Conservation (phyloP, 2,888 invertebrate genomes). For the Phragmatobia fuliginosa region DNA sequence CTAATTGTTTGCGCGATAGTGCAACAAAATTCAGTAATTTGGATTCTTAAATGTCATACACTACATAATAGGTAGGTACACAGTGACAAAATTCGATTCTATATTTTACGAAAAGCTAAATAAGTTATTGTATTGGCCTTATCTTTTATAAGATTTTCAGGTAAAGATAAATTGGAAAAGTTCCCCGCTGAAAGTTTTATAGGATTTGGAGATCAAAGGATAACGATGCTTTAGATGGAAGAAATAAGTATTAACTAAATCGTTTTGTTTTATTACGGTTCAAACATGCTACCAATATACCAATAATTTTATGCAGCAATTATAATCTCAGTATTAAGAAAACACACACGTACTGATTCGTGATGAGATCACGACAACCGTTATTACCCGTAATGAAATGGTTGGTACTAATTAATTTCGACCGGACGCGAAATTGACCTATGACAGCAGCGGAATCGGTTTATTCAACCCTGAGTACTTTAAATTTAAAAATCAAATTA, state of each 20-base stretch:
- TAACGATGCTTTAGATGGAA: neutral
- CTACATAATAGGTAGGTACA: no score
- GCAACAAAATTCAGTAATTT: no score
- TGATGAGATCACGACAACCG: slow-evolving; percentile 27
- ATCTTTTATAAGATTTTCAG: neutral
- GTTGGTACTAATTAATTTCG: slow-evolving; percentile 74
- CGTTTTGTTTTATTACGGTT: neutral
- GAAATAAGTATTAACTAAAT: neutral
- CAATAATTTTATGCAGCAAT: neutral
- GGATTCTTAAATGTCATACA: no score
- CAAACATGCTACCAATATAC: neutral
- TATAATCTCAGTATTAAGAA: slow-evolving; percentile 27
- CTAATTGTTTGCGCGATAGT: no score
- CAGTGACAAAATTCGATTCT: neutral
- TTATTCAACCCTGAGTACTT: slow-evolving; percentile 28
- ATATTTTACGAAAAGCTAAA: neutral
- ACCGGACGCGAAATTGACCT: slow-evolving; percentile 72
- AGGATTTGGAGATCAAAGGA: neutral
- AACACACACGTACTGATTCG: slow-evolving; percentile 33
- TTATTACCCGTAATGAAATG: slow-evolving; percentile 65
- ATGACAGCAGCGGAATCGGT: slow-evolving; percentile 48
- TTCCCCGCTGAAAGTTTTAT: neutral
- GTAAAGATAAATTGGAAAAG: neutral
- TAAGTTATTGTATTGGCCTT: neutral
- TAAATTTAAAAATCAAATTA: slow-evolving; percentile 18